Base-by-base conservation (phyloP, 2,113 vertebrate genomes). In the Australoheros scitulus region DNA sequence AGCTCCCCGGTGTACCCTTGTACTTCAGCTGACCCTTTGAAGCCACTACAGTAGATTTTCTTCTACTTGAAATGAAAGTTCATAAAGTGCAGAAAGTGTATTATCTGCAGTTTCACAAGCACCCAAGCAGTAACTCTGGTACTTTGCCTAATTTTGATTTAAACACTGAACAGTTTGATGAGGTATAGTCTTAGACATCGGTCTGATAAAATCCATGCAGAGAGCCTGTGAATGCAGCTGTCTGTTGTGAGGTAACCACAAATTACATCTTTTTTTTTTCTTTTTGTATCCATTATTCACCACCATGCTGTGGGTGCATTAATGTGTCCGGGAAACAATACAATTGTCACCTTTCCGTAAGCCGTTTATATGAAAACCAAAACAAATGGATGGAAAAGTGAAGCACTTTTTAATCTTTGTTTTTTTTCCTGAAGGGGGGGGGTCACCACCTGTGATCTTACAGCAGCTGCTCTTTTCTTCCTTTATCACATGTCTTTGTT, bases 221-320 rank as follows among this genome's bases (percentile, higher is more conserved):
- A 64, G 47, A 14, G n/a, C 65, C 60, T n/a, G 24, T 47, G 63
- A 18, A 55, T 43, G 22, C 17, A 61, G 22, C 26, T 52, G 3
- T 29, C 36, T 75, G 6, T 22, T 57, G 7, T 11, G 72, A 20
- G 24, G 26, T 29, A 70, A 52, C n/a, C 24, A 58, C 22, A 18
- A 43, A 63, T 70, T 14, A 58, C 77, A 55, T 63, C 52, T 55
- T 70, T 61, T 57, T 77, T 81, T 41, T 11, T 14, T 76, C 47
- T 50, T 78, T 81, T 58, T 84, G 60, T 36, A 26, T 82, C 56
- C 58, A 84, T 84, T 84, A 76, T 79, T 84, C 47, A 70, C 55
- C 78, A 75, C 34, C 61, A 34, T 43, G 60, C 24, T 32, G 32
- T 41, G 10, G 34, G 15, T 41, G 43, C 6, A 14, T 74, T 77